phyloP scores from a whole-genome alignment of 2,797 vertebrate species.

The Leptatherina wallacei region DNA sequence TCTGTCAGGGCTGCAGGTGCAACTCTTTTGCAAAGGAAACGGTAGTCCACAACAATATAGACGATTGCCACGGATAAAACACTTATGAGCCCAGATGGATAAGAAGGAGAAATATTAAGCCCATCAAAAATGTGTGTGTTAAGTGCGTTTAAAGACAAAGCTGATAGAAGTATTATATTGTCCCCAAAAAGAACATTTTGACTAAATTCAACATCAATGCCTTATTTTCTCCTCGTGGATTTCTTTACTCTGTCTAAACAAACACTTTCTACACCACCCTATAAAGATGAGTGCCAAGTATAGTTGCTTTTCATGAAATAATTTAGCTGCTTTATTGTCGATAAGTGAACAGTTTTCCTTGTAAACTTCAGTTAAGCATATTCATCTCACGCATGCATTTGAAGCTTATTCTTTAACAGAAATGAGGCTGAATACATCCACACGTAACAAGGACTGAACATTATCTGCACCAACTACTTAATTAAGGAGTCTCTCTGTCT shows the following conservation, averaged over 20 bases:
- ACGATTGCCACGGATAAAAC: slow-evolving; percentile 42
- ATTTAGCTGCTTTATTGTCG: slow-evolving; percentile 66
- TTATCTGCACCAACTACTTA: slow-evolving; percentile 60
- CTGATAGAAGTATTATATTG: slow-evolving; percentile 51
- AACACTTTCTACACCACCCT: slow-evolving; percentile 60
- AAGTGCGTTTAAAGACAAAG: slow-evolving; percentile 49
- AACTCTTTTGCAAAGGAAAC: slow-evolving; percentile 44
- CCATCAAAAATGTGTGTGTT: slow-evolving; percentile 50
- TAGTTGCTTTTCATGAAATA: slow-evolving; percentile 68
- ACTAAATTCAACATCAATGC: slow-evolving; percentile 58
- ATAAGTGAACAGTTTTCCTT: slow-evolving; percentile 63
- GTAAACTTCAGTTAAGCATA: slow-evolving; percentile 68
- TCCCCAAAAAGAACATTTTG: slow-evolving; percentile 49
- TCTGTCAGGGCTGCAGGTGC: slow-evolving; percentile 77
- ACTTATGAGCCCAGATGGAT: slow-evolving; percentile 18
- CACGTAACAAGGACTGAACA: slow-evolving; percentile 58
- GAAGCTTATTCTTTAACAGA: slow-evolving; percentile 52
- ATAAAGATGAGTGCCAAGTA: slow-evolving; percentile 54
- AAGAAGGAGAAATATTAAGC: slow-evolving; percentile 27
- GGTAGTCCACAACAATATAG: slow-evolving; percentile 48
- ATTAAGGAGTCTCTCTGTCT: slow-evolving; percentile 71
- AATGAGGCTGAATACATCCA: slow-evolving; percentile 55
- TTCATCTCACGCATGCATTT: slow-evolving; percentile 54
- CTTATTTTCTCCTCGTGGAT: slow-evolving; percentile 46
- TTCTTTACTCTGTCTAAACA: slow-evolving; percentile 56